Evolutionary conservation across 2,888 invertebrate genomes (phyloP).

Genomic region (Cheilosia pagana): DNA sequence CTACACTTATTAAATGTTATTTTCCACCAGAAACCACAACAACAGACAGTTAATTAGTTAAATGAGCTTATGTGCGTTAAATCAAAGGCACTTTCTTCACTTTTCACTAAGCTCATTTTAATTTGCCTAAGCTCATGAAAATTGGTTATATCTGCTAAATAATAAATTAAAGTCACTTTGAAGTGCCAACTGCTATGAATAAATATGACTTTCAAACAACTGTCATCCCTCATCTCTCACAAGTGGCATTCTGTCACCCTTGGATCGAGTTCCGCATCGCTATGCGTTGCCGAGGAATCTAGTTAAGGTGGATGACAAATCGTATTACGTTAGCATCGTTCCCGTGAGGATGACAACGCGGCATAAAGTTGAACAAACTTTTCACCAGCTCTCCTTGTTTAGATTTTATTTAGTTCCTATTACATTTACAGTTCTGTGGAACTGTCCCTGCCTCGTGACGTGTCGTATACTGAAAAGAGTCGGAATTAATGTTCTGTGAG

Average conservation of each 20-base stretch:
- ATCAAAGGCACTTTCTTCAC: neutral
- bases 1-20: no score
- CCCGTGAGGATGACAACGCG: neutral
- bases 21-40: no score
- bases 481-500: neutral
- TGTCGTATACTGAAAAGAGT: no score
- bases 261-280: constrained; percentile 10
- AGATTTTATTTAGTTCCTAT: neutral
- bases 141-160: neutral
- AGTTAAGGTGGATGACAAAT: neutral
- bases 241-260: neutral
- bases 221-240: neutral
- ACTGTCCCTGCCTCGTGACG: neutral
- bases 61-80: no score
- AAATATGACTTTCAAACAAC: neutral
- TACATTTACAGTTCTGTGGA: neutral
- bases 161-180: neutral
- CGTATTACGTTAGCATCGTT: neutral
- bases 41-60: no score
- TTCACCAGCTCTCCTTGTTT: neutral
- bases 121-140: neutral
- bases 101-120: neutral
- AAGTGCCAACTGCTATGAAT: neutral
- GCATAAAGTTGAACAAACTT: neutral
- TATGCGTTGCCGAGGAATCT: neutral